These are phyloP conservation scores for Lasius platythorax DNA, from an alignment of 2,888 invertebrate genomes.

Conservation along the genomic window DNA sequence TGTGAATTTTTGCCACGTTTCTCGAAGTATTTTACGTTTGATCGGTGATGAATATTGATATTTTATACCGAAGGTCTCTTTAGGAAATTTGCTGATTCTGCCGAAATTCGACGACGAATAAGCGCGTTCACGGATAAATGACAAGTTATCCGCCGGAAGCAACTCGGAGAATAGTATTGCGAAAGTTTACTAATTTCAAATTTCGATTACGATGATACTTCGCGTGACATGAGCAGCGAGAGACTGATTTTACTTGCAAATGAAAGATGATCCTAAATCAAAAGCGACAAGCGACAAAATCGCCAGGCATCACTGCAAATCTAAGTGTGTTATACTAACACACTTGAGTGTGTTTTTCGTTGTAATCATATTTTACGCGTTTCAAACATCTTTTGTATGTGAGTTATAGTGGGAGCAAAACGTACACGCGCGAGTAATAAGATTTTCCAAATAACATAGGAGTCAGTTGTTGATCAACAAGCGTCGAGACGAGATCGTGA, in stretches of 20 bases:
- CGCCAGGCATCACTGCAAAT: too few relatives aligned
- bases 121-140: neutral
- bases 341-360: too few relatives aligned
- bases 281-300: neutral
- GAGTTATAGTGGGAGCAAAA: too few relatives aligned
- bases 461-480: too few relatives aligned
- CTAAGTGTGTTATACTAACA: neutral
- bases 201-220: slow-evolving; percentile 30
- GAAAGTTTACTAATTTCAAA: slow-evolving; percentile 62
- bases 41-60: neutral
- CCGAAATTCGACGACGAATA: neutral
- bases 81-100: neutral
- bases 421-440: too few relatives aligned
- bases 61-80: neutral
- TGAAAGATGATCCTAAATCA: slow-evolving; percentile 49
- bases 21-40: neutral
- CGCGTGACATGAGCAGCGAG: neutral
- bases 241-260: slow-evolving; percentile 60
- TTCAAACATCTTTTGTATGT: too few relatives aligned
- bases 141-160: neutral
- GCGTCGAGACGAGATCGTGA: too few relatives aligned
- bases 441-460: too few relatives aligned
- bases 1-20: neutral
- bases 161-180: slow-evolving; percentile 28
- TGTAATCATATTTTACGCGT: too few relatives aligned